A percentile compares a stretch with the other conserved stretches of the same genome.
Evolutionary conservation across 2,888 invertebrate genomes (phyloP).

Genomic region (Sipha maydis): DNA sequence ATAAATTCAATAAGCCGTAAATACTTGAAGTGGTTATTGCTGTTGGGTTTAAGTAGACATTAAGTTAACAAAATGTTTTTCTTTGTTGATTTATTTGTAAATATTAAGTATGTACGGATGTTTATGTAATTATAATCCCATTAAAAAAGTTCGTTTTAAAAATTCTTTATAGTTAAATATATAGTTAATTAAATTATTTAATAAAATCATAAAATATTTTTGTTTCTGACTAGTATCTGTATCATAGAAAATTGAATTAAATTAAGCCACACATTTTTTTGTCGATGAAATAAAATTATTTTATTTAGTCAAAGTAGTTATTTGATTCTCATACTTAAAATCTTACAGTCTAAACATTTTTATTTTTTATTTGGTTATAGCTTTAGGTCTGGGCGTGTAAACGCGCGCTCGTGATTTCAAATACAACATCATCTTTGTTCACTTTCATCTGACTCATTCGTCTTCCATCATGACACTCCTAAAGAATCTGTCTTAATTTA

Average conservation of each 20-base stretch:
- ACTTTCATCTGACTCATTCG: conserved; percentile 54
- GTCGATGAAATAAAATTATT: conserved; percentile 31
- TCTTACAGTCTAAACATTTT: neutral
- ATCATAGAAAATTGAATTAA: neutral
- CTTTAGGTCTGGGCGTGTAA: conserved; percentile 39
- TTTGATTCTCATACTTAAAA: conserved; percentile 6
- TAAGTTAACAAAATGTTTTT: neutral
- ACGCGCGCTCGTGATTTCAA: conserved; percentile 35
- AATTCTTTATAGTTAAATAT: neutral
- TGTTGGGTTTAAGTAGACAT: neutral
- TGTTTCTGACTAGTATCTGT: neutral
- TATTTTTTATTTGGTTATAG: neutral
- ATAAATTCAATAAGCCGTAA: neutral
- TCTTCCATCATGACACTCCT: conserved; percentile 47
- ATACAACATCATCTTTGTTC: conserved; percentile 56
- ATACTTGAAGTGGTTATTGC: neutral
- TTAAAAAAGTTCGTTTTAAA: neutral
- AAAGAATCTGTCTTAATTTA: neutral
- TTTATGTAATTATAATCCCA: neutral
- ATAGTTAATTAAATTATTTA: neutral
- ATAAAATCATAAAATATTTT: neutral
- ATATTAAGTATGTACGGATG: neutral
- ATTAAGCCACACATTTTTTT: neutral
- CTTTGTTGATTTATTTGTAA: neutral
- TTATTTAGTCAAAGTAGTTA: conserved; percentile 11